Percentiles rank a stretch among this genome's conserved stretches.
Evolutionary conservation across 2,888 invertebrate genomes (phyloP).

Genomic region (Anarsia innoxiella): DNA sequence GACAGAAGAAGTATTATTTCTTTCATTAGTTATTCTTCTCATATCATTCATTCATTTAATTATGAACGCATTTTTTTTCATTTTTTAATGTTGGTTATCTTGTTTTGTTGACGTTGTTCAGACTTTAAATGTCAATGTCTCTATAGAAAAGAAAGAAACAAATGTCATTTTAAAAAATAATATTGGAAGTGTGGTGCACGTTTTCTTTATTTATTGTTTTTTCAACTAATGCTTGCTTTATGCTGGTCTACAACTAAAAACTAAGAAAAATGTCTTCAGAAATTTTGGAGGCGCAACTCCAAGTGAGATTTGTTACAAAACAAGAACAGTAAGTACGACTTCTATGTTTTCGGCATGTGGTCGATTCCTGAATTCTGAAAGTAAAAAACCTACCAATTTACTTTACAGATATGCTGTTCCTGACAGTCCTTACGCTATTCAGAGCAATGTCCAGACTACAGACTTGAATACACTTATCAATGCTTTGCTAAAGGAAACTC

Average conservation of each 20-base stretch:
- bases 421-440: constrained; percentile 88
- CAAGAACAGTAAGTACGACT: constrained; percentile 81
- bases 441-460: constrained; percentile 78
- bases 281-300: constrained; percentile 76
- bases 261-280: too few species aligned
- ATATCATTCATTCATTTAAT: too few species aligned
- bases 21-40: too few species aligned
- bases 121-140: too few species aligned
- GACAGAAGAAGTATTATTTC: too few species aligned
- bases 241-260: too few species aligned
- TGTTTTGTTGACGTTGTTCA: too few species aligned
- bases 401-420: constrained; percentile 87
- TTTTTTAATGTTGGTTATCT: too few species aligned
- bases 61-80: too few species aligned
- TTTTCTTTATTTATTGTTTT: constrained; percentile 12
- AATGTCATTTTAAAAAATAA: too few species aligned
- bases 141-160: too few species aligned
- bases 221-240: constrained; percentile 1
- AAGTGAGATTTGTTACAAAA: constrained; percentile 87
- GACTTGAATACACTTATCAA: constrained; percentile 88
- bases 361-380: not conserved
- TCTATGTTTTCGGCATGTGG: not conserved
- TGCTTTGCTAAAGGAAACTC: constrained; percentile 80
- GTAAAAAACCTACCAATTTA: not conserved
- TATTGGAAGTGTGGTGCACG: too few species aligned